These are phyloP conservation scores for Megatriorchis doriae DNA, from an alignment of 2,113 vertebrate species.

Conservation along the genomic window DNA sequence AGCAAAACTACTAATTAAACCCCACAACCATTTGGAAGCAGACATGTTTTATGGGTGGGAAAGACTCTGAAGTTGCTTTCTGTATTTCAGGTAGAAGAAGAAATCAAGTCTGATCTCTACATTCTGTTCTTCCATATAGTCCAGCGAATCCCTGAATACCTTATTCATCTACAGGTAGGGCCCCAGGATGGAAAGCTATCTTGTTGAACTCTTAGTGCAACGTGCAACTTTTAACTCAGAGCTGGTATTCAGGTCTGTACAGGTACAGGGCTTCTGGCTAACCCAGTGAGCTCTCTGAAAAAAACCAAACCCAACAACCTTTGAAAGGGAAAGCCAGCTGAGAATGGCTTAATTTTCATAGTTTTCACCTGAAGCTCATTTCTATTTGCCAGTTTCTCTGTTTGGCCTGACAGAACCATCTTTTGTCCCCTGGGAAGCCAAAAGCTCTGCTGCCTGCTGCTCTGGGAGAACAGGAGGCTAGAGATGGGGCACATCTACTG, in stretches of 20 bases:
- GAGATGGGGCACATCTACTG: neutral
- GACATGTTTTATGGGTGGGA: neutral
- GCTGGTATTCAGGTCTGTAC: neutral
- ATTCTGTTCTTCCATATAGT: conserved; percentile 92
- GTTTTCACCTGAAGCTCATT: neutral
- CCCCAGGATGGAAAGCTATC: neutral
- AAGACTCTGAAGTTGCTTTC: conserved; percentile 2
- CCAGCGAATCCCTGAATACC: conserved; percentile 92
- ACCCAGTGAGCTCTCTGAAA: neutral
- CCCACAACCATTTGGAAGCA: neutral
- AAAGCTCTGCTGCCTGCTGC: neutral
- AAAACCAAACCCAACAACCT: neutral
- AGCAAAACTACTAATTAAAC: neutral
- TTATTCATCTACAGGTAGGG: conserved; percentile 88
- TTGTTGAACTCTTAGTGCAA: neutral
- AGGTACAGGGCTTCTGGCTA: neutral
- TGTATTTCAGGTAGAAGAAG: conserved; percentile 80
- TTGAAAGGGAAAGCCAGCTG: neutral
- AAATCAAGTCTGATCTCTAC: conserved; percentile 88
- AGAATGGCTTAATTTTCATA: neutral
- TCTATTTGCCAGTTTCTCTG: neutral
- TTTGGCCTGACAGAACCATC: neutral
- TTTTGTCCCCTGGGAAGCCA: neutral
- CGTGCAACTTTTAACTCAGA: neutral
- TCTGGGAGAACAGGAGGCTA: neutral